These are phyloP conservation scores for Antedon bifida DNA, from an alignment of 35 echinoderm and acorn worm genomes.

Conservation along the genomic window DNA sequence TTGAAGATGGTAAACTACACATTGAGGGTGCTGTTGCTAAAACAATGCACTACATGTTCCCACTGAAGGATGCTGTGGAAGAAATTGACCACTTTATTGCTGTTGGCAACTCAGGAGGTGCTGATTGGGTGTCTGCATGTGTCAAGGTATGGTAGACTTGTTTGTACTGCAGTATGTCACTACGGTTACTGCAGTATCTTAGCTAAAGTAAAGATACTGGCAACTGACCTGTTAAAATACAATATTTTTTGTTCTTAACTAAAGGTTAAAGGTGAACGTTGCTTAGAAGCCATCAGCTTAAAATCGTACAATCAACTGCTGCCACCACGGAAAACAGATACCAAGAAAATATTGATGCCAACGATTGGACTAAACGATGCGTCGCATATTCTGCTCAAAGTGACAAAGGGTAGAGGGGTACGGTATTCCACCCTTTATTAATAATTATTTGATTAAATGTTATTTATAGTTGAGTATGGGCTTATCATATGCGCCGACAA, in stretches of 20 bases:
- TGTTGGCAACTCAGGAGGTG: slow-evolving; percentile 14
- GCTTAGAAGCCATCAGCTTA: background rate
- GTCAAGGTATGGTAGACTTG: slow-evolving; percentile 29
- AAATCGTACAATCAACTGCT: background rate
- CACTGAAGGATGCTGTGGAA: slow-evolving; percentile 15
- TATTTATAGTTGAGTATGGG: too few species aligned
- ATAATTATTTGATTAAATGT: too few species aligned
- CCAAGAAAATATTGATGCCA: slow-evolving; percentile 29
- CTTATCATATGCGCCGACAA: too few species aligned
- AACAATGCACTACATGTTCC: slow-evolving; percentile 48
- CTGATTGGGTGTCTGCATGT: slow-evolving; percentile 57
- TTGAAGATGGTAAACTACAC: slow-evolving; percentile 3
- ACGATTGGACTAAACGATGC: slow-evolving; percentile 19
- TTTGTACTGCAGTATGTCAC: slow-evolving; percentile 33
- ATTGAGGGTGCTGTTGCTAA: background rate
- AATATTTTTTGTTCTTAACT: too few species aligned
- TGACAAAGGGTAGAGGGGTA: slow-evolving; percentile 30
- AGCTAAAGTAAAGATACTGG: too few species aligned
- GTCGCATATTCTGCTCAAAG: slow-evolving; percentile 39
- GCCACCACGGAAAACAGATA: slow-evolving; percentile 44
- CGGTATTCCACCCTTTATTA: background rate
- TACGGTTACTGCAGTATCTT: background rate
- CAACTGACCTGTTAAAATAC: too few species aligned
- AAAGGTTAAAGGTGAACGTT: background rate
- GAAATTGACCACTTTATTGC: slow-evolving; percentile 28